These are phyloP conservation scores for Notothenia rossii DNA, from an alignment of 2,113 vertebrate species.

Conservation along the genomic window DNA sequence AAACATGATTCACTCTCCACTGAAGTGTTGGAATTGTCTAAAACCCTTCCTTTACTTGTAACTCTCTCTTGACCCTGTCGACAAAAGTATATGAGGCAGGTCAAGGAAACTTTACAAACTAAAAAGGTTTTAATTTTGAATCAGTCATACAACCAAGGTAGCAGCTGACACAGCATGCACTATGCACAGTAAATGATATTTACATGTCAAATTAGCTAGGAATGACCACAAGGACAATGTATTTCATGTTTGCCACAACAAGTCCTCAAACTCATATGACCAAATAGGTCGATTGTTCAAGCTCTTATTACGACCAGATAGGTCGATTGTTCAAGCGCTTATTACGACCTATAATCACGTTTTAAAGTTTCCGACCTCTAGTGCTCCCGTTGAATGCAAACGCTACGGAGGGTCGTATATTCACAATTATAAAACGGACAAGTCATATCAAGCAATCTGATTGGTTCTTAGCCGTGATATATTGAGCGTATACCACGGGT, in stretches of 20 bases:
- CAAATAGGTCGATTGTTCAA: too few relatives aligned
- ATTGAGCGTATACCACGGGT: too few relatives aligned
- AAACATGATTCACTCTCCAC: slow-evolving; percentile 65
- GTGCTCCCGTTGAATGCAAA: too few relatives aligned
- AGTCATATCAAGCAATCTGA: too few relatives aligned
- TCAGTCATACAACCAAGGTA: slow-evolving; percentile 16
- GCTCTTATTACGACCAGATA: too few relatives aligned
- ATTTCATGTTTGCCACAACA: background rate
- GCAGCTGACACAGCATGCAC: slow-evolving; percentile 25
- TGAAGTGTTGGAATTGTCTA: slow-evolving; percentile 56
- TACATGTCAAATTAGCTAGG: slow-evolving; percentile 24
- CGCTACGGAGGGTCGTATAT: too few relatives aligned
- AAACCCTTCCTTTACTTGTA: slow-evolving; percentile 65
- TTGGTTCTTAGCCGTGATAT: too few relatives aligned
- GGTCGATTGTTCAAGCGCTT: too few relatives aligned
- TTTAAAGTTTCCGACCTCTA: too few relatives aligned
- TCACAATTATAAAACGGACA: too few relatives aligned
- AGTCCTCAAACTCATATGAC: too few relatives aligned
- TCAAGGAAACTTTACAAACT: slow-evolving; percentile 38
- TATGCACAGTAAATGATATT: slow-evolving; percentile 20
- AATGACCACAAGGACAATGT: slow-evolving; percentile 7
- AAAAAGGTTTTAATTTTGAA: slow-evolving; percentile 14
- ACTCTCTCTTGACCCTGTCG: slow-evolving; percentile 59
- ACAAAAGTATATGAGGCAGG: slow-evolving; percentile 55
- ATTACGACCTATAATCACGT: too few relatives aligned